These are phyloP conservation scores for Erpornis zantholeuca DNA, from an alignment of 2,113 vertebrate genomes.

Conservation along the genomic window DNA sequence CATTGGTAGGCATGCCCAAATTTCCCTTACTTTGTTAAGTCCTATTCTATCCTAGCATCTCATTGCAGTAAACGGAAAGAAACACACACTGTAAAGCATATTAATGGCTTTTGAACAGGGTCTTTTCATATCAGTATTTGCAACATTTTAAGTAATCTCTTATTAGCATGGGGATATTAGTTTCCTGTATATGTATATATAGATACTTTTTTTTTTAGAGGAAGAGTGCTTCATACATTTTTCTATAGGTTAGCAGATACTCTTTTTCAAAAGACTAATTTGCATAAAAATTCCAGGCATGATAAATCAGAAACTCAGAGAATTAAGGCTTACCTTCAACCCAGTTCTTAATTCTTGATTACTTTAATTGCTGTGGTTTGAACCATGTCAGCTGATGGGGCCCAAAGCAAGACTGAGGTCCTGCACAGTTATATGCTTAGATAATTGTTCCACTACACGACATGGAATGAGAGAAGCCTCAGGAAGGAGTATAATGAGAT, in stretches of 20 bases:
- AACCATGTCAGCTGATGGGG: background rate
- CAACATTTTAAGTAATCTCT: background rate
- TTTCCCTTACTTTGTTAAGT: background rate
- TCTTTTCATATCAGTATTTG: background rate
- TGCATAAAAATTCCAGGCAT: background rate
- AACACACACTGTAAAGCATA: background rate
- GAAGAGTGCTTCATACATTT: background rate
- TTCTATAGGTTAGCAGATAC: background rate
- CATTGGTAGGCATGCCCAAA: background rate
- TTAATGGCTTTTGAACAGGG: background rate
- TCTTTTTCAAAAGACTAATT: background rate
- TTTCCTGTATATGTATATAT: background rate
- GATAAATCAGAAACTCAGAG: background rate
- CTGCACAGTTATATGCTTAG: background rate
- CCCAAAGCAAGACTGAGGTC: background rate
- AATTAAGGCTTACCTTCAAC: background rate
- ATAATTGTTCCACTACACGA: background rate
- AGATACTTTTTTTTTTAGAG: background rate
- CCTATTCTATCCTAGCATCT: background rate
- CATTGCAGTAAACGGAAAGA: background rate
- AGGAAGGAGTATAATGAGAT: background rate
- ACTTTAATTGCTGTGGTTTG: background rate
- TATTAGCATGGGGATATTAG: background rate
- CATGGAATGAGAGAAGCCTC: background rate
- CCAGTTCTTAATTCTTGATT: background rate